phyloP scores from a whole-genome alignment of 1,140 invertebrate species.

The Physella acuta region DNA sequence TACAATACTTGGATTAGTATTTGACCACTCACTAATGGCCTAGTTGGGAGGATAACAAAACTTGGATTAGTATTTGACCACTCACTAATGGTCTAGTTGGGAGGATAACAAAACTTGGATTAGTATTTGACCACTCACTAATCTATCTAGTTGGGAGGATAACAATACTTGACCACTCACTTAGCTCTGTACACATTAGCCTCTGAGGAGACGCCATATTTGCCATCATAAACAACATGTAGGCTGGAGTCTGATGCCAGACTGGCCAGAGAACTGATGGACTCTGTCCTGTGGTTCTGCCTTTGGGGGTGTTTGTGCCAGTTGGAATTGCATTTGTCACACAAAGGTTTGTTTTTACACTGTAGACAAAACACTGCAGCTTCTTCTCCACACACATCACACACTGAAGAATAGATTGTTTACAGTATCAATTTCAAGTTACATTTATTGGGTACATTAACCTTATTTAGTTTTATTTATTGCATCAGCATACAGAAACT shows the following conservation, averaged over 20 bases:
- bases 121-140: background rate
- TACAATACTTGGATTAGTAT: too few relatives aligned
- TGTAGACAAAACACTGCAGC: slow-evolving; percentile 31
- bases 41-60: too few relatives aligned
- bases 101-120: background rate
- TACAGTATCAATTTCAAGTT: too few relatives aligned
- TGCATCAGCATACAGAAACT: too few relatives aligned
- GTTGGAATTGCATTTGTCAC: slow-evolving; percentile 35
- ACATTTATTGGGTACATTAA: too few relatives aligned
- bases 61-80: too few relatives aligned
- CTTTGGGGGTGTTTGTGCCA: slow-evolving; percentile 48
- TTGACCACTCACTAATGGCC: too few relatives aligned
- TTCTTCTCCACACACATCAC: slow-evolving; percentile 43
- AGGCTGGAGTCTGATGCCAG: background rate
- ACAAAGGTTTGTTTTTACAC: slow-evolving; percentile 39
- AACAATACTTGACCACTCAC: background rate
- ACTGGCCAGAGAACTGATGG: slow-evolving; percentile 16
- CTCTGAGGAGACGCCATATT: slow-evolving; percentile 28
- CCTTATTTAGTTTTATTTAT: too few relatives aligned
- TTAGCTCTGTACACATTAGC: background rate
- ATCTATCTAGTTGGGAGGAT: background rate
- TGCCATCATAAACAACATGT: slow-evolving; percentile 20
- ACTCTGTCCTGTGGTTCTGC: slow-evolving; percentile 27
- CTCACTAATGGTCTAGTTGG: too few relatives aligned
- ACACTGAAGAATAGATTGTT: slow-evolving; percentile 32